These are phyloP conservation scores for Lophius americanus DNA, from an alignment of 2,797 vertebrate genomes.

Conservation along the genomic window DNA sequence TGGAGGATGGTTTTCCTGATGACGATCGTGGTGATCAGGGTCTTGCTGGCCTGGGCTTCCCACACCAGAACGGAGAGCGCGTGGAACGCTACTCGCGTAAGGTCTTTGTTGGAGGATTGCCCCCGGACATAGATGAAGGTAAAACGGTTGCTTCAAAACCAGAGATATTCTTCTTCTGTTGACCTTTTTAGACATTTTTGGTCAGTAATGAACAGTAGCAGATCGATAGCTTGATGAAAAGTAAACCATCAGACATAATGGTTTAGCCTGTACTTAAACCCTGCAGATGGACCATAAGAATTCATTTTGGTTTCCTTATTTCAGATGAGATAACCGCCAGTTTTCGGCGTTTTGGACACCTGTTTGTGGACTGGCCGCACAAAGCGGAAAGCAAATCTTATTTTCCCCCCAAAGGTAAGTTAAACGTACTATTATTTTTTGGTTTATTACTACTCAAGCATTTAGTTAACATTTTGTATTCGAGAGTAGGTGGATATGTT, in stretches of 20 bases:
- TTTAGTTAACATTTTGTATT: too few species aligned
- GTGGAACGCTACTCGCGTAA: slow-evolving; percentile 99
- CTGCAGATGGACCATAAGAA: neutral
- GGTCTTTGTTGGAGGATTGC: slow-evolving; percentile 96
- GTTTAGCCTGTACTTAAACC: neutral
- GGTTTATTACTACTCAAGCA: too few species aligned
- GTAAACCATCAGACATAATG: neutral
- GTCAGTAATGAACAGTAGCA: neutral
- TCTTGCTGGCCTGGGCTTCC: slow-evolving; percentile 92
- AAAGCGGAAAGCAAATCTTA: slow-evolving; percentile 99
- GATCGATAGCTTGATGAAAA: neutral
- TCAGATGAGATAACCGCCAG: slow-evolving; percentile 98
- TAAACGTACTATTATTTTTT: neutral
- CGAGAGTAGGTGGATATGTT: too few species aligned
- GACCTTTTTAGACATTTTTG: neutral
- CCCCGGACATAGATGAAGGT: slow-evolving; percentile 99
- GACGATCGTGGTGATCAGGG: slow-evolving; percentile 95
- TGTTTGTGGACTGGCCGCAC: slow-evolving; percentile 99
- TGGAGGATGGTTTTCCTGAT: slow-evolving; percentile 98
- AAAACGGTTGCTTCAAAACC: slow-evolving; percentile 6
- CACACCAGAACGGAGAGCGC: slow-evolving; percentile 97
- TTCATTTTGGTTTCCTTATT: slow-evolving; percentile 23
- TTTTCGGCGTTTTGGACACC: slow-evolving; percentile 97
- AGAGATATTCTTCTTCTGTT: neutral
- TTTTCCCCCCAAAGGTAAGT: slow-evolving; percentile 97